These are phyloP conservation scores for Eupleurogrammus muticus DNA, from an alignment of 2,797 vertebrate species.

Conservation along the genomic window DNA sequence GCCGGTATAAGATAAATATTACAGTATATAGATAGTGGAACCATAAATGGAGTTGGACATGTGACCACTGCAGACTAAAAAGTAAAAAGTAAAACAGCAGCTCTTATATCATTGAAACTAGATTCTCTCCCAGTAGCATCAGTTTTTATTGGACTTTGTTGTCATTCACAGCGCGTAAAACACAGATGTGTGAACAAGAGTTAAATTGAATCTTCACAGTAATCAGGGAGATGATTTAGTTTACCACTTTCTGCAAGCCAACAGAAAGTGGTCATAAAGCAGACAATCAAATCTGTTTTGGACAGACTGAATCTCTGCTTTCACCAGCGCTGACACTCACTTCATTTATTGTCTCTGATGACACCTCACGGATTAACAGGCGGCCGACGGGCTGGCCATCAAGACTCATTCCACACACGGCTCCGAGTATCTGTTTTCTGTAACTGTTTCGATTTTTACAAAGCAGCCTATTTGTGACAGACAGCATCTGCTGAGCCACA, in stretches of 20 bases:
- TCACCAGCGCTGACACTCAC: neutral
- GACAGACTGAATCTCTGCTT: neutral
- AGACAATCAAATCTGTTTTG: conserved; percentile 5
- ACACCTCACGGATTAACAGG: conserved; percentile 10
- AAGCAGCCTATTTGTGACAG: no score
- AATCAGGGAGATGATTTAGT: conserved; percentile 7
- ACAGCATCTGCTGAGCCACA: no score
- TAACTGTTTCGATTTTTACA: no score
- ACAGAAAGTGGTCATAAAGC: neutral
- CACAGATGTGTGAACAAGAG: neutral
- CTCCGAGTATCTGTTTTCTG: no score
- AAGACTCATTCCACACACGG: no score
- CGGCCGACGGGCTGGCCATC: conserved; percentile 2
- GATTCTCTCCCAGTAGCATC: neutral
- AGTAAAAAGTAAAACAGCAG: no score
- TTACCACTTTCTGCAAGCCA: conserved; percentile 8
- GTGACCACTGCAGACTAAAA: no score
- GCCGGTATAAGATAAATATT: no score
- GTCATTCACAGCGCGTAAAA: neutral
- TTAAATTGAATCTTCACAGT: conserved; percentile 9
- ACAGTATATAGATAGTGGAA: no score
- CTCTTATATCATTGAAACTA: neutral
- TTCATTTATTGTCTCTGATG: neutral
- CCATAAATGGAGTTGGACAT: no score
- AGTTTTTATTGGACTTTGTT: neutral